phyloP scores from a whole-genome alignment of 2,888 invertebrate species.

The Pardosa pseudoannulata region DNA sequence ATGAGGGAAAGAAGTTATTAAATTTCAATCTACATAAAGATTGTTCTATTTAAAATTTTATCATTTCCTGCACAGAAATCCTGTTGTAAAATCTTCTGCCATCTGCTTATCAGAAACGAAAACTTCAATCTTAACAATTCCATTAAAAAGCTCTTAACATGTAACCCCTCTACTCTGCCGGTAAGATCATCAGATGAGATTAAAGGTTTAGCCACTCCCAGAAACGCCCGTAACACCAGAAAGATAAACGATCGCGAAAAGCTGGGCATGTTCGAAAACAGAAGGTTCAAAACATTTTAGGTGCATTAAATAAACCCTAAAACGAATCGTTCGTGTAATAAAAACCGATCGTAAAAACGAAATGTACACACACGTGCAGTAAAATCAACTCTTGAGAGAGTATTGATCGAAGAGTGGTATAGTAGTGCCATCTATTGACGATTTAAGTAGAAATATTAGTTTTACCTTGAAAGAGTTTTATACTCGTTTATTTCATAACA shows the following conservation, averaged over 20 bases:
- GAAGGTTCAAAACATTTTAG: constrained; percentile 36
- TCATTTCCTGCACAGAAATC: too few species aligned
- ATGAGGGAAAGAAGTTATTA: too few species aligned
- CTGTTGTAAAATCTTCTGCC: neutral
- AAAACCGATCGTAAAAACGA: constrained; percentile 31
- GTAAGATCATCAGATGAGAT: neutral
- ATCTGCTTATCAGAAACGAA: neutral
- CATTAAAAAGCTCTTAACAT: constrained; percentile 6
- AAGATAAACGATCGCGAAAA: constrained; percentile 27
- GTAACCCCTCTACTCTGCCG: neutral
- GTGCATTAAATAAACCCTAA: constrained; percentile 37
- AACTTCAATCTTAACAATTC: neutral
- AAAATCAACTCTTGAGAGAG: neutral
- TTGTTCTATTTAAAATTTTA: too few species aligned
- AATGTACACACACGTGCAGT: too few species aligned
- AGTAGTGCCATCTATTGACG: constrained; percentile 16
- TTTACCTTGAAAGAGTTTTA: neutral
- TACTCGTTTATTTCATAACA: neutral
- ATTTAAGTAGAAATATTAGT: neutral
- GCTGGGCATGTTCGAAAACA: constrained; percentile 30
- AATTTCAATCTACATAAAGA: too few species aligned
- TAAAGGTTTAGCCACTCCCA: constrained; percentile 26
- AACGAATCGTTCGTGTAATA: constrained; percentile 26
- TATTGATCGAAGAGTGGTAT: neutral
- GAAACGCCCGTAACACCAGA: constrained; percentile 18